Evolutionary conservation across 2,797 vertebrate species (phyloP).

Genomic region (Mionectes olivaceus): DNA sequence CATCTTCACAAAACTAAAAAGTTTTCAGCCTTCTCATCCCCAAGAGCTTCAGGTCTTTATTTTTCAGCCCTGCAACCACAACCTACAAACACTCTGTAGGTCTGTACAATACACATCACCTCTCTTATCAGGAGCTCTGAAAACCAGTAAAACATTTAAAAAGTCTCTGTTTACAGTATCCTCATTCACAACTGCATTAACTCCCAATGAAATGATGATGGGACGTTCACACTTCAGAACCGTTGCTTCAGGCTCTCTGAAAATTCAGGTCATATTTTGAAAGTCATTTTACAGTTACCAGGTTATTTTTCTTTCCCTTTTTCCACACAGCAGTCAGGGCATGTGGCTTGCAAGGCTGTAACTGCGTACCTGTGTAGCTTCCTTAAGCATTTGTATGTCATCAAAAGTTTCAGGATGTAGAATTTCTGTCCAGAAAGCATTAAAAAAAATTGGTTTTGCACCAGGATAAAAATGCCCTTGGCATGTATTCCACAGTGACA

Average conservation of each 20-base stretch:
- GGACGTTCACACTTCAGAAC: background rate
- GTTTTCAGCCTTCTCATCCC: background rate
- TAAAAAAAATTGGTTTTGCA: background rate
- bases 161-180: background rate
- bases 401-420: background rate
- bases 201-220: background rate
- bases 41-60: background rate
- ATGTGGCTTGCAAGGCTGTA: background rate
- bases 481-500: background rate
- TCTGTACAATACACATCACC: background rate
- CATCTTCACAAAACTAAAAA: background rate
- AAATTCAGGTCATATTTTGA: background rate
- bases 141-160: background rate
- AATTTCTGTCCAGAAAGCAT: background rate
- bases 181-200: conserved; percentile 11
- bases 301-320: background rate
- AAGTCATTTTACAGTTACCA: background rate
- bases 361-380: background rate
- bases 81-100: background rate
- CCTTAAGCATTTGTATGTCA: background rate
- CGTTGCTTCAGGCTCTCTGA: background rate
- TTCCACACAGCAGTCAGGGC: background rate
- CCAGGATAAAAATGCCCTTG: background rate
- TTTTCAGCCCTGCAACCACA: background rate
- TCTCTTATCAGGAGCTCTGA: background rate